phyloP scores from a whole-genome alignment of 2,888 invertebrate genomes.

The Caenorhabditis zanzibari region DNA sequence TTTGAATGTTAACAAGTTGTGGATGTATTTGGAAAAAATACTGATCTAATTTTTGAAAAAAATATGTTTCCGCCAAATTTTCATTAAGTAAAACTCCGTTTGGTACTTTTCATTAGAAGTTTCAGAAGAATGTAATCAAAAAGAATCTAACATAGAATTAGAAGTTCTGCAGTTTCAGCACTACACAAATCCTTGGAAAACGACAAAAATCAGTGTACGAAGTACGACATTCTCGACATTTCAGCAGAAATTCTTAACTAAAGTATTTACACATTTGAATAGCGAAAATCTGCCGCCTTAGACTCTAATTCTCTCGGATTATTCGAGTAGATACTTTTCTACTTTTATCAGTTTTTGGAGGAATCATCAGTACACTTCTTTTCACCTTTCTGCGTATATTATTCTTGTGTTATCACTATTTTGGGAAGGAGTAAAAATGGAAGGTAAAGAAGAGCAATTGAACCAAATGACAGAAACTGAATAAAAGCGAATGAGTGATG shows the following conservation, averaged over 20 bases:
- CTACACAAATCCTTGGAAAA: not conserved
- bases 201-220: not conserved
- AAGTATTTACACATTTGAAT: conserved; percentile 13
- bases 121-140: too few species aligned
- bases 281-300: conserved; percentile 1
- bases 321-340: conserved; percentile 23
- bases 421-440: not conserved
- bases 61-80: too few species aligned
- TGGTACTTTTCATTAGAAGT: too few species aligned
- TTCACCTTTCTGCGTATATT: not conserved
- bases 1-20: too few species aligned
- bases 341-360: conserved; percentile 23
- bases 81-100: too few species aligned
- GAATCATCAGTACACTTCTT: conserved; percentile 7
- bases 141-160: too few species aligned
- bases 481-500: conserved; percentile 7
- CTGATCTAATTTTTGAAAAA: too few species aligned
- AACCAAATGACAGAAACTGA: conserved; percentile 5
- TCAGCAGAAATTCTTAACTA: not conserved
- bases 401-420: not conserved
- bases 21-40: too few species aligned
- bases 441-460: conserved; percentile 15
- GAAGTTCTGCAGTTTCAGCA: not conserved
- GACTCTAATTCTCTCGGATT: conserved; percentile 23
- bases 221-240: not conserved